These are phyloP conservation scores for Mycalesis mineus DNA, from an alignment of 2,888 invertebrate species.

Conservation along the genomic window DNA sequence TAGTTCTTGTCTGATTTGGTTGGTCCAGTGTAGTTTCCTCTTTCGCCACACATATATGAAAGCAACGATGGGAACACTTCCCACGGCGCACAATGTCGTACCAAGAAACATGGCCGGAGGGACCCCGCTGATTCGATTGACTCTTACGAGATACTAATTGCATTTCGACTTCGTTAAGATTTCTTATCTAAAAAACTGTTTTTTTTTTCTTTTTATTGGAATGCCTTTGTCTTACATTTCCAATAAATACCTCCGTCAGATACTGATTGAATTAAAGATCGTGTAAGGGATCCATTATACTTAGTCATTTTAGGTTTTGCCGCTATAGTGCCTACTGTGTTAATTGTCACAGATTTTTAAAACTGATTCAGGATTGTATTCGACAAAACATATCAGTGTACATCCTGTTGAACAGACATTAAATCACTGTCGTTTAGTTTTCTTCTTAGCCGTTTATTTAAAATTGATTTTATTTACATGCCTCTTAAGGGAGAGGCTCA, in stretches of 20 bases:
- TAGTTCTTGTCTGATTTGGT: not conserved
- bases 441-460: not conserved
- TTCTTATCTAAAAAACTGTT: conserved; percentile 34
- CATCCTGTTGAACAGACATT: not conserved
- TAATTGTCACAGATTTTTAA: conserved; percentile 16
- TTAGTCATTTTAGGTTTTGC: conserved; percentile 8
- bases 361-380: not conserved
- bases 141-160: conserved; percentile 37
- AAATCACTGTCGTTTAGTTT: not conserved
- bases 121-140: conserved; percentile 51
- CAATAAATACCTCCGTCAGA: conserved; percentile 15
- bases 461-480: no score
- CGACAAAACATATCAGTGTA: not conserved
- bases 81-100: conserved; percentile 42
- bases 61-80: conserved; percentile 58
- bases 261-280: conserved; percentile 18
- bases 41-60: conserved; percentile 31
- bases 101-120: conserved; percentile 42
- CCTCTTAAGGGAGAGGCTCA: no score
- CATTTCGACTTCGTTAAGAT: conserved; percentile 47
- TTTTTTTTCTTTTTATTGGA: conserved; percentile 23
- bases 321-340: conserved; percentile 16
- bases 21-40: not conserved
- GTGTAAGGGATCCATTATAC: conserved; percentile 14
- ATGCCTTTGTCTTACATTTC: conserved; percentile 27